A percentile compares a stretch with the other conserved stretches of the same genome.
phyloP scores from a whole-genome alignment of 2,797 vertebrate species.

The Harpagifer antarcticus region DNA sequence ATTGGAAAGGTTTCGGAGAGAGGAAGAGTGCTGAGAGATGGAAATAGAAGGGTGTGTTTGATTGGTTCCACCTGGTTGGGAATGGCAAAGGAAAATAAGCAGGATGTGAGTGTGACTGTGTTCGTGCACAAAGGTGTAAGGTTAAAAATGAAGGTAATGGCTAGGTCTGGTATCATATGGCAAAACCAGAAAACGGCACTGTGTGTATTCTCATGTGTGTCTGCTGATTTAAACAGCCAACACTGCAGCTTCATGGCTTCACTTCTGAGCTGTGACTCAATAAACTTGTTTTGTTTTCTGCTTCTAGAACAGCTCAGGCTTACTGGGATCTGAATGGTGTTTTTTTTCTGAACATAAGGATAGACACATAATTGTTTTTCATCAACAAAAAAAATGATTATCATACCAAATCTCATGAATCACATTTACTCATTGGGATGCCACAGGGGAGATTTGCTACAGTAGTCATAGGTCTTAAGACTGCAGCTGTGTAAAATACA shows the following conservation, averaged over 20 bases:
- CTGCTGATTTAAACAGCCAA: constrained; percentile 20
- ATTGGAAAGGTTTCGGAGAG: constrained; percentile 30
- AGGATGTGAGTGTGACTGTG: constrained; percentile 14
- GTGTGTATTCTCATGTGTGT: not conserved
- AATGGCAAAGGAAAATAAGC: constrained; percentile 42
- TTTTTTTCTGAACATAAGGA: constrained; percentile 22
- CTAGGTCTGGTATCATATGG: constrained; percentile 5
- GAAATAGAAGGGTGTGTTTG: constrained; percentile 25
- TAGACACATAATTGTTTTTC: constrained; percentile 21
- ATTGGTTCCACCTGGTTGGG: constrained; percentile 62
- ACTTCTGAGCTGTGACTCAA: constrained; percentile 16
- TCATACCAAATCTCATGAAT: constrained; percentile 41
- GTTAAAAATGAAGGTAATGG: constrained; percentile 33
- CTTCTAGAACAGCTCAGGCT: constrained; percentile 1
- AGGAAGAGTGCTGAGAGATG: constrained; percentile 31
- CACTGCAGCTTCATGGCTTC: constrained; percentile 1
- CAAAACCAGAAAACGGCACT: constrained; percentile 1
- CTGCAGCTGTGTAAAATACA: constrained; percentile 34
- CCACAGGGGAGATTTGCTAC: constrained; percentile 46
- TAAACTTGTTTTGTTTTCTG: constrained; percentile 17
- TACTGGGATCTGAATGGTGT: constrained; percentile 10
- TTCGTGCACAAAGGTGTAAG: not conserved
- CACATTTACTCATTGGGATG: constrained; percentile 30
- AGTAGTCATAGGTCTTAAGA: constrained; percentile 46
- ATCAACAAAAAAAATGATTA: too few relatives aligned